Conservation (phyloP, 2,113 vertebrate species). For the Chitala chitala region DNA sequence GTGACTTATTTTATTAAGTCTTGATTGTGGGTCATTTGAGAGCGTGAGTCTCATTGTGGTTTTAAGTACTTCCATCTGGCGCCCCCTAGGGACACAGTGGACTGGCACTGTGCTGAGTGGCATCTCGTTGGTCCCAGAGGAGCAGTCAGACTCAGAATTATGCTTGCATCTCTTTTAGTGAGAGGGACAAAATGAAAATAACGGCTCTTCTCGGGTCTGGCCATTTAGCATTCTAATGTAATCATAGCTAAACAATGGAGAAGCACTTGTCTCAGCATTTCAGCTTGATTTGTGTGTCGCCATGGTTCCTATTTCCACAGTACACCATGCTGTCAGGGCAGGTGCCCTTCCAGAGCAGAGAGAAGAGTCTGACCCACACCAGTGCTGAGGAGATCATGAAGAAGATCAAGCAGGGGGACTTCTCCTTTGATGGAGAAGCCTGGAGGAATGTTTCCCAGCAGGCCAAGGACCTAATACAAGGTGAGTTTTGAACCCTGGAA, state of each 20-base stretch:
- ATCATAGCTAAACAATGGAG: not conserved
- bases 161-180: too few relatives aligned
- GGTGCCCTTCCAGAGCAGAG: constrained; percentile 93
- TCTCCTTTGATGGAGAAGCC: constrained; percentile 93
- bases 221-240: not conserved
- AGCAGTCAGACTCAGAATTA: too few relatives aligned
- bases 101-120: not conserved
- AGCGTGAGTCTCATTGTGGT: too few relatives aligned
- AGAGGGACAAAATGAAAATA: not conserved
- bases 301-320: constrained; percentile 51
- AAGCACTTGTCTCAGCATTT: not conserved
- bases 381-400: constrained; percentile 95
- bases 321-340: constrained; percentile 97
- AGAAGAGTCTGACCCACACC: constrained; percentile 80
- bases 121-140: not conserved
- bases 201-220: not conserved
- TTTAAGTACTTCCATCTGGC: not conserved
- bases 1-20: too few relatives aligned
- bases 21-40: too few relatives aligned
- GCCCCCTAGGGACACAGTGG: constrained; percentile 25
- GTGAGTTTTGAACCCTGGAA: too few relatives aligned
- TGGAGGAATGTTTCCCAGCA: constrained; percentile 95
- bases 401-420: constrained; percentile 96
- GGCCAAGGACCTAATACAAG: constrained; percentile 94
- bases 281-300: not conserved